Evolutionary conservation across 2,888 invertebrate species (phyloP).

Genomic region (Pelosia muscerda): DNA sequence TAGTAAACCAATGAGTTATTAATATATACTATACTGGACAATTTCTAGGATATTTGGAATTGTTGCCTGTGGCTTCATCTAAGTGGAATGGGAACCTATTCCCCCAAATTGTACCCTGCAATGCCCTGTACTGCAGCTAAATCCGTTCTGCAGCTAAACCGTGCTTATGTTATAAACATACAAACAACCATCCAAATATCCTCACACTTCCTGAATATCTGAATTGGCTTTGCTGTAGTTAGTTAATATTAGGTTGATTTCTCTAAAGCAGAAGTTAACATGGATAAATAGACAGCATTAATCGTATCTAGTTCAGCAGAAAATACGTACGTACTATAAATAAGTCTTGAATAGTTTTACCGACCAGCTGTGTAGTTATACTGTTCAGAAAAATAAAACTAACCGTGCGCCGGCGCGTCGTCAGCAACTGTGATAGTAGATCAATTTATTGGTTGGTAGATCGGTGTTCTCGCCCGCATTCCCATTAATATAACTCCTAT

Average conservation of each 20-base stretch:
- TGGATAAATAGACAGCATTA: constrained; percentile 4
- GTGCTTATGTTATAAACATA: too few relatives aligned
- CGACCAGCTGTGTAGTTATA: constrained; percentile 2
- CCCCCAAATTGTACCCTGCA: too few relatives aligned
- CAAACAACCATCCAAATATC: background rate
- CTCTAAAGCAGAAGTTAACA: constrained; percentile 4
- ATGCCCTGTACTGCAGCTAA: too few relatives aligned
- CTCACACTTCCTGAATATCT: background rate
- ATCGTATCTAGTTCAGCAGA: constrained; percentile 4
- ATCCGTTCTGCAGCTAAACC: too few relatives aligned
- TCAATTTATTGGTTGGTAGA: background rate
- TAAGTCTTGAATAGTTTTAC: constrained; percentile 3
- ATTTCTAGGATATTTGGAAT: background rate
- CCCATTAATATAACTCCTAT: too few relatives aligned
- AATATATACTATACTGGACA: background rate
- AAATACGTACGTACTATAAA: constrained; percentile 2
- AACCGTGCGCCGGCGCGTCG: background rate
- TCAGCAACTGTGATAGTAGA: background rate
- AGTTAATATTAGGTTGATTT: background rate
- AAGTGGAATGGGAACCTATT: too few relatives aligned
- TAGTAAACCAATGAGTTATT: background rate
- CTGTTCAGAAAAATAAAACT: constrained; percentile 2
- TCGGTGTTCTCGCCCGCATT: too few relatives aligned
- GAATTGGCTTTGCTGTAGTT: background rate
- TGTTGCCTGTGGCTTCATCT: too few relatives aligned